Conservation (phyloP, 2,797 vertebrate species). For the Rachycentron canadum region DNA sequence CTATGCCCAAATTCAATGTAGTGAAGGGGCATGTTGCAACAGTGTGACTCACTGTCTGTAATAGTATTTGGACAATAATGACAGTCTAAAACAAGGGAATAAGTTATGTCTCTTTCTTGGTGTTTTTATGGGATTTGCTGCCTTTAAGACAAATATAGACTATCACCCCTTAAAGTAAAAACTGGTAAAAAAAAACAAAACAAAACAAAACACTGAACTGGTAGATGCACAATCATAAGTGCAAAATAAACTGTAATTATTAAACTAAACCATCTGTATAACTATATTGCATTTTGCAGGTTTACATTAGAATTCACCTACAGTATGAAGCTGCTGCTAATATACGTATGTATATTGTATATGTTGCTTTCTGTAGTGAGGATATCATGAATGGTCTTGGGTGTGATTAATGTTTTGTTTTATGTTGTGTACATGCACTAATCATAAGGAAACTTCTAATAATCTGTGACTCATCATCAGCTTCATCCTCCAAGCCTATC, state of each 20-base stretch:
- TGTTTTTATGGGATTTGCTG: not conserved
- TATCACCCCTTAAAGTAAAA: not conserved
- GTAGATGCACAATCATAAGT: not conserved
- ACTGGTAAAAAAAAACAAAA: too few species aligned
- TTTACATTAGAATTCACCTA: not conserved
- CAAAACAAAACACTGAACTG: not conserved
- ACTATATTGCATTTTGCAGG: not conserved
- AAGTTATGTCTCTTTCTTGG: not conserved
- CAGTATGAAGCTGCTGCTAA: not conserved
- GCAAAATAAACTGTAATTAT: not conserved
- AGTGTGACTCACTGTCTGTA: not conserved
- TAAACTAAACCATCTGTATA: not conserved
- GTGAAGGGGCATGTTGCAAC: not conserved
- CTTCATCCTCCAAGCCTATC: constrained; percentile 56
- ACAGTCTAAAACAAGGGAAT: not conserved
- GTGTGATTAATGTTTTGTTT: constrained; percentile 4
- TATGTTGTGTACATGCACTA: constrained; percentile 17
- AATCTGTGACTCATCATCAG: constrained; percentile 52
- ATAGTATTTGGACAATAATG: not conserved
- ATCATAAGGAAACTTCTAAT: constrained; percentile 40
- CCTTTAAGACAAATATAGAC: not conserved
- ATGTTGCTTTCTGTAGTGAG: not conserved
- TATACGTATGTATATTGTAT: too few species aligned
- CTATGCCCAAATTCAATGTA: not conserved
- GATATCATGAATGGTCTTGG: not conserved